Percentiles rank a stretch among this genome's conserved stretches.
Conservation (phyloP, 2,113 vertebrate species). For the Nestor notabilis region DNA sequence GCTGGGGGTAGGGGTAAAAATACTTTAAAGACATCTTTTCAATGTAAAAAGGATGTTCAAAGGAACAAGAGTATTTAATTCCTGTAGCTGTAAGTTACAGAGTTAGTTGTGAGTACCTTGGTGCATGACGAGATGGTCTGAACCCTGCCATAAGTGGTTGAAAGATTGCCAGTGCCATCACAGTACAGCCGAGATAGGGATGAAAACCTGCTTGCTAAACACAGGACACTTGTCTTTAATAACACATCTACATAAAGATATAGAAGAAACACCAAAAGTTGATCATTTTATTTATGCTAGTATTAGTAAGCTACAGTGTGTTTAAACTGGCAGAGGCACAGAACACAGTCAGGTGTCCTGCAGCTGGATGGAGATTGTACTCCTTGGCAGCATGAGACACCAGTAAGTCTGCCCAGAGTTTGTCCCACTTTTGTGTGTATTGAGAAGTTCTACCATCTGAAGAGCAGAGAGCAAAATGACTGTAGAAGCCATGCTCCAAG, state of each 20-base stretch:
- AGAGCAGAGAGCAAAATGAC: neutral
- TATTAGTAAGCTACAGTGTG: neutral
- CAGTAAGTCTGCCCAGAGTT: neutral
- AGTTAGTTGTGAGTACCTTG: constrained; percentile 72
- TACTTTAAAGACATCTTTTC: neutral
- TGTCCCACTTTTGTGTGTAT: neutral
- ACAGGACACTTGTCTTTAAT: neutral
- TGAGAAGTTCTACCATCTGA: neutral
- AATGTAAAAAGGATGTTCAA: neutral
- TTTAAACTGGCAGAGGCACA: neutral
- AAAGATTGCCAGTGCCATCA: constrained; percentile 79
- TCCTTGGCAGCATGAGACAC: neutral
- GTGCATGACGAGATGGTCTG: constrained; percentile 78
- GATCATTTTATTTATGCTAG: neutral
- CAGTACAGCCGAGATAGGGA: constrained; percentile 81
- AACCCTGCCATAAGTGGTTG: constrained; percentile 82
- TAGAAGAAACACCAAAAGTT: neutral
- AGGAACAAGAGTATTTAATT: neutral
- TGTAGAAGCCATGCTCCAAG: neutral
- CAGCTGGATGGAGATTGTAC: neutral
- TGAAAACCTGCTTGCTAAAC: constrained; percentile 84
- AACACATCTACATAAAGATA: neutral
- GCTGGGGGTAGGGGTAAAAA: rapidly evolving
- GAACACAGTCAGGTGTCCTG: neutral
- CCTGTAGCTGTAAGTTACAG: neutral